A percentile compares a stretch with the other conserved stretches of the same genome.
Conservation (phyloP, 2,113 vertebrate genomes). For the Hydropotes inermis region DNA sequence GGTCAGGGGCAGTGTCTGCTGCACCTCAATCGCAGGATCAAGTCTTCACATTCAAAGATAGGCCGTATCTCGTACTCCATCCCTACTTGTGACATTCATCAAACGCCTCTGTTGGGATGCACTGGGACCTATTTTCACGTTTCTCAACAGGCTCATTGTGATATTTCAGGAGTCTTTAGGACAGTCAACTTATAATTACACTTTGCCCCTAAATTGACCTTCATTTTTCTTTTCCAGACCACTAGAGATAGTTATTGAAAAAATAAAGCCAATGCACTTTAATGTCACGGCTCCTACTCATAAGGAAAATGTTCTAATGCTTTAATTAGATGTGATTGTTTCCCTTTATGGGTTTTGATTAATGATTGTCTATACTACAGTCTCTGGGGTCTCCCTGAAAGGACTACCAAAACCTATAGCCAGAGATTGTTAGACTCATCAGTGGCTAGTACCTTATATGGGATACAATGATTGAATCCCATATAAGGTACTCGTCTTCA, state of each 20-base stretch:
- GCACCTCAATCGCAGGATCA: not conserved
- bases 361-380: not conserved
- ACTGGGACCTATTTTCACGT: not conserved
- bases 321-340: not conserved
- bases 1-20: not conserved
- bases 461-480: not conserved
- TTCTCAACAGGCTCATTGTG: not conserved
- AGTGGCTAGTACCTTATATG: not conserved
- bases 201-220: not conserved
- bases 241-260: not conserved
- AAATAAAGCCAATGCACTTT: not conserved
- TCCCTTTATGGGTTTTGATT: not conserved
- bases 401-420: not conserved
- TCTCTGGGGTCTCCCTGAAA: not conserved
- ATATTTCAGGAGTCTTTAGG: not conserved
- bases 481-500: not conserved
- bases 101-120: not conserved
- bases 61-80: not conserved
- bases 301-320: not conserved
- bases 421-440: not conserved
- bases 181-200: not conserved
- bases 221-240: not conserved
- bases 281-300: not conserved
- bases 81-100: not conserved
- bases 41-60: not conserved